These are phyloP conservation scores for Eupithecia centaureata DNA, from an alignment of 2,888 invertebrate genomes.

Conservation along the genomic window DNA sequence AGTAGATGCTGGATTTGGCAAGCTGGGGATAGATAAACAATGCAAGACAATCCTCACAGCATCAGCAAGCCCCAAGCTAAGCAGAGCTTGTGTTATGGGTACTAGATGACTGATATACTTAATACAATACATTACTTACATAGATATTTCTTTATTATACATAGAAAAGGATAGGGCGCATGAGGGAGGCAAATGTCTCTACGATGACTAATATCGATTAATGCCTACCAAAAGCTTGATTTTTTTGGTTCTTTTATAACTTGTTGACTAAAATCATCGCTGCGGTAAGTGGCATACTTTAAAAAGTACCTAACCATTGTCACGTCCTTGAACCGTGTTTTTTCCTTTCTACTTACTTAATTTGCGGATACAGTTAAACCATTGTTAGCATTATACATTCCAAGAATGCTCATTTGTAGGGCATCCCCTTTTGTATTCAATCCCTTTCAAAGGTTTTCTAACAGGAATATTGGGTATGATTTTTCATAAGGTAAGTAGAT, in stretches of 20 bases:
- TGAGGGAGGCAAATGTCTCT: no score
- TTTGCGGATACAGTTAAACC: conserved; percentile 28
- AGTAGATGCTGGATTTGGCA: no score
- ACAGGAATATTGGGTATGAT: not conserved
- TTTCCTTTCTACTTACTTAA: conserved; percentile 41
- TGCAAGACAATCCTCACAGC: no score
- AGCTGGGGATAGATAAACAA: no score
- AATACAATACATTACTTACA: no score
- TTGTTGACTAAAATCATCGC: not conserved
- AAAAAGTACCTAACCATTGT: conserved; percentile 13
- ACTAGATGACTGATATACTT: no score
- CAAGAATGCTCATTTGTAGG: not conserved
- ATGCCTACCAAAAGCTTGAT: no score
- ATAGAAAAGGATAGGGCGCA: no score
- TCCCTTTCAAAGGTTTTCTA: not conserved
- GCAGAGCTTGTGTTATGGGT: no score
- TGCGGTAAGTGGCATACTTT: not conserved
- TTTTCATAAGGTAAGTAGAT: not conserved
- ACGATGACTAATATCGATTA: no score
- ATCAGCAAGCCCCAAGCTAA: no score
- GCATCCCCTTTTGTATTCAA: not conserved
- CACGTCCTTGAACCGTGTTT: conserved; percentile 42
- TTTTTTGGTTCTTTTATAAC: not conserved
- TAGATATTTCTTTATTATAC: no score
- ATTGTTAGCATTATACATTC: not conserved